Percentiles rank a stretch among this genome's conserved stretches.
Conservation (phyloP, 2,888 invertebrate genomes). For the Brachyopa scutellaris region DNA sequence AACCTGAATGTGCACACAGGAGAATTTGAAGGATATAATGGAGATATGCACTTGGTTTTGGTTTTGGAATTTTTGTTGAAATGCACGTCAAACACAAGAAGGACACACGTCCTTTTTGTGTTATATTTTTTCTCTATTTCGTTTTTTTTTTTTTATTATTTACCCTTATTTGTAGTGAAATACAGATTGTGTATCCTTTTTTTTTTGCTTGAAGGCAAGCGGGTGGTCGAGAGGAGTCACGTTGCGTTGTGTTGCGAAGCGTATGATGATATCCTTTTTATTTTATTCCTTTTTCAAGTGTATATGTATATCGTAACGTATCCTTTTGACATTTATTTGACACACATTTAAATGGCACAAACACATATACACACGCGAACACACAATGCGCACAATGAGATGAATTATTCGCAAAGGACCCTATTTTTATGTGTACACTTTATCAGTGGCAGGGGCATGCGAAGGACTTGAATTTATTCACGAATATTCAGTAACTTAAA, state of each 20-base stretch:
- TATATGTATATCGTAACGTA: slow-evolving; percentile 35
- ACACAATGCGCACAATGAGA: slow-evolving; percentile 21
- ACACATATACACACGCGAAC: too few relatives aligned
- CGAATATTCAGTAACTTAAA: not conserved
- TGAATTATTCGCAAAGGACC: slow-evolving; percentile 35
- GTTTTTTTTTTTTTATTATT: slow-evolving; percentile 42
- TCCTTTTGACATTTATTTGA: slow-evolving; percentile 70
- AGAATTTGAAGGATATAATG: slow-evolving; percentile 13
- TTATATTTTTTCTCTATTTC: slow-evolving; percentile 19
- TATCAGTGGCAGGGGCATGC: not conserved
- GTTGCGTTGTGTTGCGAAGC: slow-evolving; percentile 40
- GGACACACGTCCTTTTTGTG: slow-evolving; percentile 47
- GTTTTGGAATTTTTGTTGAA: slow-evolving; percentile 22
- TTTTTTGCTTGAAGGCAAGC: slow-evolving; percentile 21
- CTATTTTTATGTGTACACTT: not conserved
- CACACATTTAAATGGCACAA: slow-evolving; percentile 63
- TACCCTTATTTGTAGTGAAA: slow-evolving; percentile 64
- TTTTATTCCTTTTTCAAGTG: slow-evolving; percentile 60
- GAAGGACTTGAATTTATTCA: not conserved
- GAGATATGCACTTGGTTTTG: slow-evolving; percentile 49
- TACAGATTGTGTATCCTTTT: slow-evolving; percentile 67
- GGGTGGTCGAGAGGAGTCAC: slow-evolving; percentile 20
- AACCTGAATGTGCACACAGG: slow-evolving; percentile 41
- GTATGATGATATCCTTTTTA: slow-evolving; percentile 62
- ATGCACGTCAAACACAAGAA: slow-evolving; percentile 57